A percentile compares a stretch with the other conserved stretches of the same genome.
Evolutionary conservation across 2,113 vertebrate species (phyloP).

Genomic region (Sturnira hondurensis): DNA sequence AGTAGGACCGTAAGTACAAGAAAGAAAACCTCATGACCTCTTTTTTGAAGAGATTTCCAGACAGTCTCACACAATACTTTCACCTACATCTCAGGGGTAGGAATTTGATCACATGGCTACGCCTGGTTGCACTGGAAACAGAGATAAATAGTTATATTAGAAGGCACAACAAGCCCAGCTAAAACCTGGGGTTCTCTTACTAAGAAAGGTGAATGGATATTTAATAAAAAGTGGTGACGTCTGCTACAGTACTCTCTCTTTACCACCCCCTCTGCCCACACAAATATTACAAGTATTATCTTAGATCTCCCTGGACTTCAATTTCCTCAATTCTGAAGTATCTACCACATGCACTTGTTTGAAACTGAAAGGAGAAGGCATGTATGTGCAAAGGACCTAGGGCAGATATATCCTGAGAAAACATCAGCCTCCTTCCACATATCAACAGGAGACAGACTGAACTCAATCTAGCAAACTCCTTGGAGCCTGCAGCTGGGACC

Average conservation of each 20-base stretch:
- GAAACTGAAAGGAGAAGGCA: background rate
- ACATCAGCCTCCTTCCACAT: background rate
- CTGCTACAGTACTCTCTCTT: background rate
- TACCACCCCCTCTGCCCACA: background rate
- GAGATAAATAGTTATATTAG: background rate
- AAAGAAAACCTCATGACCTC: background rate
- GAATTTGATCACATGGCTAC: background rate
- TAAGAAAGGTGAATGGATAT: background rate
- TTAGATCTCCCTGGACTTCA: background rate
- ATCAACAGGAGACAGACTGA: background rate
- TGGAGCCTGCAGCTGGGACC: background rate
- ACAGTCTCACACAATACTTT: background rate
- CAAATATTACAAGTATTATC: background rate
- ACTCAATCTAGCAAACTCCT: background rate
- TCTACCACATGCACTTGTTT: background rate
- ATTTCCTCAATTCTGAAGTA: background rate
- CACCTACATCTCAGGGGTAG: background rate
- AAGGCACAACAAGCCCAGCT: background rate
- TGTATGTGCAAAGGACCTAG: background rate
- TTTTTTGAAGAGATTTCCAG: background rate
- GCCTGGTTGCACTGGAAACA: background rate
- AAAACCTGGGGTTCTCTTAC: background rate
- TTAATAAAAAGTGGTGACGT: background rate
- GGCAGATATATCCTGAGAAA: background rate
- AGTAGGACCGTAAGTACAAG: background rate